Base-by-base conservation (phyloP, 2,797 vertebrate genomes). In the Menidia menidia region DNA sequence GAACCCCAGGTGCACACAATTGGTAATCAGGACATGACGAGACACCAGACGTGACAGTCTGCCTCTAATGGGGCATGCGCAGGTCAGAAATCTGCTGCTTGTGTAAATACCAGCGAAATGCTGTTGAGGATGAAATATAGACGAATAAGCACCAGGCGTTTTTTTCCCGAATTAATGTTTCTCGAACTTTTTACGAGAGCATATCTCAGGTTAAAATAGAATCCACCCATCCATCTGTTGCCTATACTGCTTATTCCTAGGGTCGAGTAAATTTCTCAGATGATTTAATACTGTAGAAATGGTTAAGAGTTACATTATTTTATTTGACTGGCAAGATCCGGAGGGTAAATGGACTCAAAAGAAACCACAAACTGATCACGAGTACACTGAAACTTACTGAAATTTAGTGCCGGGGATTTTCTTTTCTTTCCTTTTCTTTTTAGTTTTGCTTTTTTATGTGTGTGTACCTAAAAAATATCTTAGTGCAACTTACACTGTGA, bases 21-120 rank as follows among this genome's bases (percentile, higher is more conserved):
- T n/a, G n/a, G n/a, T n/a, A n/a, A n/a, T n/a, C n/a, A n/a, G n/a
- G n/a, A n/a, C n/a, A n/a, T n/a, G n/a, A n/a, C n/a, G n/a, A n/a
- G n/a, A n/a, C n/a, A n/a, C n/a, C n/a, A n/a, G n/a, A n/a, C n/a
- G n/a, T n/a, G n/a, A n/a, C n/a, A n/a, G n/a, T n/a, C n/a, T 68
- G 14, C 59, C 60, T 16, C 51, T 31, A 47, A 16, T 1, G 4
- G 69, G 70, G 43, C 64, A 62, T 2, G 7, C 3, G 19, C 25
- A 50, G 61, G 58, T 75, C 78, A 81, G 48, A n/a, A 0, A 10
- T 64, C 48, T 5, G 11, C 42, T 41, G 47, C 44, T 59, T 25
- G 39, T 33, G 7, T 33, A 16, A 4, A 1, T 45, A 16, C 44
- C 44, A 45, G 16, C 16, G 11, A 45, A 45, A 45, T 16, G 6